Base-by-base conservation (phyloP, 35 echinoderm and acorn worm genomes). In the Acanthaster planci region DNA sequence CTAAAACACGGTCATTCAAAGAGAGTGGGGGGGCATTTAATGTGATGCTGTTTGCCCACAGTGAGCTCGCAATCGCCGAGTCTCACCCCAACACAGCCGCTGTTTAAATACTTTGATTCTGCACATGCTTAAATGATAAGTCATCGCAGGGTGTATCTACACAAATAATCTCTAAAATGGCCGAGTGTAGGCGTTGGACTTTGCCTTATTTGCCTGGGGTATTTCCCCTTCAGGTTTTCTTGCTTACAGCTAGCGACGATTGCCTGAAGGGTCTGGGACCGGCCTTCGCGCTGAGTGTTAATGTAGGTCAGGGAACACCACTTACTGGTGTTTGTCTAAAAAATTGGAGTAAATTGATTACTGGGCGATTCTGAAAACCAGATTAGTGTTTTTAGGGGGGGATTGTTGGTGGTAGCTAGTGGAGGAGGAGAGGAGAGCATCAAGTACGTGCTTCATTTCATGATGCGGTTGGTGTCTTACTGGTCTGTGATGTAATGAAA, bases 251-350 rank as follows among this genome's bases (percentile, higher is more conserved):
- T 47, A 47, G 4, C 12, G 42, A 47, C 42, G 42, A 47, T 47
- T 47, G 42, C 42, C 12, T 47, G 42, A 47, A 47, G 42, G 42
- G 42, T 4, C 12, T 47, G 4, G 4, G 42, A 12, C 4, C 42
- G 4, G 12, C 4, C 42, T 47, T 12, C 42, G 42, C 4, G 64
- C 12, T n/a, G 34, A 72, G 64, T 72, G 64, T 72, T 72, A 34
- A 72, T 72, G 64, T 72, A 72, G 64, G 64, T 72, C 64, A 34
- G 64, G 64, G 64, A 72, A 72, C 64, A 72, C 64, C 64, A 72
- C 64, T 72, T 72, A 14, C 26, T 35, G 9, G 26, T 72, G 64
- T 72, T 72, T 72, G 64, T 72, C 64, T 72, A 72, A 72, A 72
- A 72, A 72, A 72, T 72, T 72, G 64, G 64, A 72, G 30, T 72